A percentile compares a stretch with the other conserved stretches of the same genome.
Evolutionary conservation across 2,888 invertebrate species (phyloP).

Genomic region (Ischnura elegans): DNA sequence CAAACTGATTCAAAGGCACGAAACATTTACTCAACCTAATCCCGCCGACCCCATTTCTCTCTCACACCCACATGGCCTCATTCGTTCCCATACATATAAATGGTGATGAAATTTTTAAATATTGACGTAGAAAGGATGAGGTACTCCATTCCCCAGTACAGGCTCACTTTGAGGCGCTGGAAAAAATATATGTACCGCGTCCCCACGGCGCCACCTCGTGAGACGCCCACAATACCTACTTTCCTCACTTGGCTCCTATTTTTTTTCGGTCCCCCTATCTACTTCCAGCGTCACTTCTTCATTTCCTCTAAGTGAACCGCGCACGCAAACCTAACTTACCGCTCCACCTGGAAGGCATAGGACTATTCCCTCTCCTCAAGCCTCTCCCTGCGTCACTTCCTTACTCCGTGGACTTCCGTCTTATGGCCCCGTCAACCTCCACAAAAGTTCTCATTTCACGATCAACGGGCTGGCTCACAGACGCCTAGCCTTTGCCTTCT

Average conservation of each 20-base stretch:
- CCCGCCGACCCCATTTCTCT: too few species aligned
- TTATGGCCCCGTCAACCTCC: not conserved
- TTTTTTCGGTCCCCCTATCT: conserved; percentile 2
- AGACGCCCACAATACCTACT: not conserved
- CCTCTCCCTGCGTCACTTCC: conserved; percentile 21
- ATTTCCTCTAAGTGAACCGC: conserved; percentile 42
- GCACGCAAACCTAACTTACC: conserved; percentile 41
- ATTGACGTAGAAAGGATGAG: not conserved
- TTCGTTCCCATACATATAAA: too few species aligned
- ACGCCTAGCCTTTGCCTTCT: too few species aligned
- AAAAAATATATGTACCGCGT: not conserved
- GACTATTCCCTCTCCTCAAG: not conserved
- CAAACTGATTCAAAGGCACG: too few species aligned
- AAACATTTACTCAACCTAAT: too few species aligned
- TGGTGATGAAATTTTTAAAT: not conserved
- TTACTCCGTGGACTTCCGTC: not conserved
- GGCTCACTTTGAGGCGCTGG: not conserved
- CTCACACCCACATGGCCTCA: too few species aligned
- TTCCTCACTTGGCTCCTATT: not conserved
- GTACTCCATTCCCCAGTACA: not conserved
- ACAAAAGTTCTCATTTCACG: not conserved
- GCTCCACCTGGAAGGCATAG: not conserved
- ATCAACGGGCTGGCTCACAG: too few species aligned
- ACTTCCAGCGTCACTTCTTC: conserved; percentile 29
- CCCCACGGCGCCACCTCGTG: not conserved